Conservation (phyloP, 2,113 vertebrate species). For the Ptilorrhoa leucosticta region DNA sequence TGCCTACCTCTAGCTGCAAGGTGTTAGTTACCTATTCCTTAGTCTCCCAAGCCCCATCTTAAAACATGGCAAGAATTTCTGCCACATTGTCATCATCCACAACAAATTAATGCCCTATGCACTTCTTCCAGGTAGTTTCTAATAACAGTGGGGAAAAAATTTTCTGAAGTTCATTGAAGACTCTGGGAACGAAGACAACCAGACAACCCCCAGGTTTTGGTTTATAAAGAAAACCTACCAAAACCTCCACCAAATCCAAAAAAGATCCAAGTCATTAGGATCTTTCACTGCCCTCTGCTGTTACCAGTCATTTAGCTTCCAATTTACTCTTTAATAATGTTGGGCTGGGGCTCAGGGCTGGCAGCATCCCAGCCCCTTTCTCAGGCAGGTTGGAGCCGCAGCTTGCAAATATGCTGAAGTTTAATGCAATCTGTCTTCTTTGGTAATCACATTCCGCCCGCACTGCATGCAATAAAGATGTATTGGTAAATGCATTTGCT, state of each 20-base stretch:
- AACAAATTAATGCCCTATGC: not conserved
- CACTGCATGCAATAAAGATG: constrained; percentile 60
- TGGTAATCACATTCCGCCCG: constrained; percentile 58
- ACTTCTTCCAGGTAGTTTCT: not conserved
- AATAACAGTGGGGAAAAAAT: not conserved
- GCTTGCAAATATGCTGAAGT: constrained; percentile 54
- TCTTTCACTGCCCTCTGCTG: constrained; percentile 53
- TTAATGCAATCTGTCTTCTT: constrained; percentile 68
- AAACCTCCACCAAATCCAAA: not conserved
- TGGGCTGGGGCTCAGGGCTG: constrained; percentile 21
- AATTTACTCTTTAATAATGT: constrained; percentile 7
- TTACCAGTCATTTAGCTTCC: constrained; percentile 31
- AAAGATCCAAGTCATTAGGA: not conserved
- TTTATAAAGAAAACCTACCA: not conserved
- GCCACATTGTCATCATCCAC: not conserved
- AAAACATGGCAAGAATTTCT: not conserved
- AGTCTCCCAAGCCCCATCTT: not conserved
- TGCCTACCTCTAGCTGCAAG: not conserved
- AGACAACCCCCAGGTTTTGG: not conserved
- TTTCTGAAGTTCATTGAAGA: not conserved
- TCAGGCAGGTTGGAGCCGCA: constrained; percentile 31
- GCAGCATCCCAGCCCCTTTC: constrained; percentile 53
- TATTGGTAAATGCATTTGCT: constrained; percentile 60
- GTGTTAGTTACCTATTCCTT: not conserved
- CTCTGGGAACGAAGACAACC: not conserved